Evolutionary conservation across 2,888 invertebrate species (phyloP).

Genomic region (Athalia cordata): DNA sequence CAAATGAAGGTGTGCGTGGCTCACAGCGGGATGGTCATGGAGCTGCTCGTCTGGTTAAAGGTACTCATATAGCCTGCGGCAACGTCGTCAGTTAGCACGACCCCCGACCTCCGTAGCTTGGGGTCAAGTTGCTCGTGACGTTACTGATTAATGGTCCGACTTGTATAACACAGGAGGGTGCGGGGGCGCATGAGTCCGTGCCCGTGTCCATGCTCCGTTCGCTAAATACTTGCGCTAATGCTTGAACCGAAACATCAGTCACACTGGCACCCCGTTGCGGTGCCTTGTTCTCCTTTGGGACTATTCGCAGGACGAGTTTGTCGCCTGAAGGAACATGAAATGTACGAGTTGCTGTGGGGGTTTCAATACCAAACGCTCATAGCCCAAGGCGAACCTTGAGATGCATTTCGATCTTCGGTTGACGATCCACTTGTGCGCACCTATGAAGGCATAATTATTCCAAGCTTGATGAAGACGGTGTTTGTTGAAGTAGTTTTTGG

Average conservation of each 20-base stretch:
- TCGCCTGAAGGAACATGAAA: constrained; percentile 25
- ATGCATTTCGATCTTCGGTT: too few relatives aligned
- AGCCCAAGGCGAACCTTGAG: too few relatives aligned
- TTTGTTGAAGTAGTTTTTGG: too few relatives aligned
- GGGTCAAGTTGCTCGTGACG: constrained; percentile 66
- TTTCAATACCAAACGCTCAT: neutral
- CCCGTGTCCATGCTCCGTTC: constrained; percentile 58
- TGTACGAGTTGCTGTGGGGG: constrained; percentile 16
- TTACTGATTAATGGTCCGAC: constrained; percentile 68
- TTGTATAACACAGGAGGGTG: constrained; percentile 64
- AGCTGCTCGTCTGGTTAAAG: constrained; percentile 23
- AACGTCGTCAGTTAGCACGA: constrained; percentile 12
- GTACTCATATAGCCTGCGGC: constrained; percentile 38
- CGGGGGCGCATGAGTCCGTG: constrained; percentile 52
- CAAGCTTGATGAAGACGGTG: too few relatives aligned
- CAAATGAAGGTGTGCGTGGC: constrained; percentile 65
- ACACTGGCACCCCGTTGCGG: constrained; percentile 39
- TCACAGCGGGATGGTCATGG: constrained; percentile 14
- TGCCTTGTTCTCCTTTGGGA: constrained; percentile 47
- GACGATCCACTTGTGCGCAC: too few relatives aligned
- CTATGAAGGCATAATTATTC: too few relatives aligned
- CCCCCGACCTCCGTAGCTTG: constrained; percentile 46
- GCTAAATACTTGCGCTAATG: constrained; percentile 66
- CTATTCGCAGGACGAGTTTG: constrained; percentile 26
- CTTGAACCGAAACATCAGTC: constrained; percentile 59